Evolutionary conservation across 1,140 invertebrate genomes (phyloP).

Genomic region (Lordiphosa clarofinis): DNA sequence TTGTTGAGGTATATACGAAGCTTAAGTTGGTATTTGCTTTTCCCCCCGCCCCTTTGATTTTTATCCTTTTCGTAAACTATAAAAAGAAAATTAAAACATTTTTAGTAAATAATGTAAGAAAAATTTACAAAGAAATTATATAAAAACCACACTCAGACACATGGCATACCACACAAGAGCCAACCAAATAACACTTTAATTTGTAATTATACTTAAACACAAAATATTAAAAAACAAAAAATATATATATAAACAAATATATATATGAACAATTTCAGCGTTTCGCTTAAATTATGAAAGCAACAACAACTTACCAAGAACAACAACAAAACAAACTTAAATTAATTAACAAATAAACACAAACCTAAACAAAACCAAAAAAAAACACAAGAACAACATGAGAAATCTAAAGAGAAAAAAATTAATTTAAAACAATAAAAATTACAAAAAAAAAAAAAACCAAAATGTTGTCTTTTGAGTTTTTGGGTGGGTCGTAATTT

Average conservation of each 20-base stretch:
- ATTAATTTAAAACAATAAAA: constrained; percentile 41
- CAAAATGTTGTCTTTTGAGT: too few species aligned
- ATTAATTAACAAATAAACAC: too few species aligned
- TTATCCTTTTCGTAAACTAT: too few species aligned
- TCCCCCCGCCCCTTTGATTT: too few species aligned
- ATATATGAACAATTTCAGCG: constrained; percentile 53
- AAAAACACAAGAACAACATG: constrained; percentile 3
- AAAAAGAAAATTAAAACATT: background rate
- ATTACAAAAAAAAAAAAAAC: constrained; percentile 22
- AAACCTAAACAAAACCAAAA: background rate
- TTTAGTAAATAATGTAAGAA: constrained; percentile 50
- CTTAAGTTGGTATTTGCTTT: too few species aligned
- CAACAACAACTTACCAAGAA: constrained; percentile 18
- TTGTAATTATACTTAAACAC: constrained; percentile 24
- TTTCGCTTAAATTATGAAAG: constrained; percentile 57
- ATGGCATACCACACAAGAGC: constrained; percentile 11
- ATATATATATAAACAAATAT: constrained; percentile 5
- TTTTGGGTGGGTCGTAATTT: too few species aligned
- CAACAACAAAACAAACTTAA: background rate
- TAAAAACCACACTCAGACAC: constrained; percentile 17
- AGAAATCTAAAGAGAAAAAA: constrained; percentile 12
- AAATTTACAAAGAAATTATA: constrained; percentile 28
- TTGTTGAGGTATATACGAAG: too few species aligned
- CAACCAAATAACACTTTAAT: constrained; percentile 28
- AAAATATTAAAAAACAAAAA: constrained; percentile 2